phyloP scores from a whole-genome alignment of 2,888 invertebrate genomes.

The Odontomyia ornata region DNA sequence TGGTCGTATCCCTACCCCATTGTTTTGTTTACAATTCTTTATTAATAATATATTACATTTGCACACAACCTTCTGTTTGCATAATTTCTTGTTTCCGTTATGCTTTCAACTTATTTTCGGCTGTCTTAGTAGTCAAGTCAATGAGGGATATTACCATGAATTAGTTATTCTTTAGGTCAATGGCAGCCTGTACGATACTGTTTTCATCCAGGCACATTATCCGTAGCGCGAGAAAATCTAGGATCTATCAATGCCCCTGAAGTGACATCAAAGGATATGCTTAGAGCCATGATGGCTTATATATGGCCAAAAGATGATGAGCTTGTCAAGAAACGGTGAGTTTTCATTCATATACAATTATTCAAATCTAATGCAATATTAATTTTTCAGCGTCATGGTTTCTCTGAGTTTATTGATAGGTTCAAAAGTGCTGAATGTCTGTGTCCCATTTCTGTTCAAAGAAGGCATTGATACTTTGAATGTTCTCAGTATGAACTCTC shows the following conservation, averaged over 20 bases:
- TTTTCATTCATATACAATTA: background rate
- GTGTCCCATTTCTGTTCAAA: slow-evolving; percentile 96
- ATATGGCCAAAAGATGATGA: slow-evolving; percentile 90
- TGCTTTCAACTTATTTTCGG: slow-evolving; percentile 51
- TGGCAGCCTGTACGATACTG: slow-evolving; percentile 72
- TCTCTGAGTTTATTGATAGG: slow-evolving; percentile 82
- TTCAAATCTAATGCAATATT: slow-evolving; percentile 9
- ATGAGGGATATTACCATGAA: slow-evolving; percentile 61
- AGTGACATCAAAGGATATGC: slow-evolving; percentile 80
- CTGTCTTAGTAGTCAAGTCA: slow-evolving; percentile 55
- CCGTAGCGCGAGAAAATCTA: slow-evolving; percentile 66
- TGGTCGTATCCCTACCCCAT: slow-evolving; percentile 28
- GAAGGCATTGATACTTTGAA: slow-evolving; percentile 91
- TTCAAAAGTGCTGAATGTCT: slow-evolving; percentile 88
- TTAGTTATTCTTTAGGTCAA: slow-evolving; percentile 63
- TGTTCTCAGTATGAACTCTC: slow-evolving; percentile 76
- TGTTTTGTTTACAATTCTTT: slow-evolving; percentile 8
- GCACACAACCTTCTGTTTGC: background rate
- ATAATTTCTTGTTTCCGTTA: slow-evolving; percentile 7
- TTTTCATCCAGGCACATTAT: slow-evolving; percentile 88
- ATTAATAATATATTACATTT: background rate
- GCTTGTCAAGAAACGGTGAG: slow-evolving; percentile 59
- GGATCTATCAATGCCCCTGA: slow-evolving; percentile 71
- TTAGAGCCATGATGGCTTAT: slow-evolving; percentile 87
- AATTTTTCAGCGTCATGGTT: slow-evolving; percentile 79